These are phyloP conservation scores for Heliconius himera DNA, from an alignment of 1,140 invertebrate species.

Conservation along the genomic window DNA sequence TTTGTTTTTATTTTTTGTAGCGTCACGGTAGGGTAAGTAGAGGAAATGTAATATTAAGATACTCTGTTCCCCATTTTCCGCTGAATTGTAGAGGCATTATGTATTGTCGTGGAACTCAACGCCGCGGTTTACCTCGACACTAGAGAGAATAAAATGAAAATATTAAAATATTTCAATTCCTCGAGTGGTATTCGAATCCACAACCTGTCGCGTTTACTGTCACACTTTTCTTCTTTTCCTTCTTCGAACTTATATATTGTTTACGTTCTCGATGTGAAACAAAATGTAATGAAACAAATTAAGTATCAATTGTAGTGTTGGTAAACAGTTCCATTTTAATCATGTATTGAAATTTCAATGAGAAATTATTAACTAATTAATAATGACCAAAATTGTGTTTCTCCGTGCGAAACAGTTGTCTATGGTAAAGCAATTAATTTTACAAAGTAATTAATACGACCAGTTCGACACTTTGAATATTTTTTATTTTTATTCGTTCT, in stretches of 20 bases:
- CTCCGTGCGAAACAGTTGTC: neutral
- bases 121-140: no score
- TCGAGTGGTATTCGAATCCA: no score
- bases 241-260: neutral
- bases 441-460: neutral
- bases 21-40: no score
- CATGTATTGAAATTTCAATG: neutral
- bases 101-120: no score
- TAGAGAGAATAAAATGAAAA: no score
- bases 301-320: neutral
- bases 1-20: no score
- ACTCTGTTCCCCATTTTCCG: no score
- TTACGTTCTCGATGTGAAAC: neutral
- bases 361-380: neutral
- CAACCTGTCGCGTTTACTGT: no score
- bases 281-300: neutral
- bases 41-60: no score
- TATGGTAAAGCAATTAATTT: slow-evolving; percentile 1
- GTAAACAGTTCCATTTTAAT: neutral
- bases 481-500: neutral
- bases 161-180: no score
- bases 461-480: neutral
- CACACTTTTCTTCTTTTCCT: no score
- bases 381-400: neutral
- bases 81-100: no score